Evolutionary conservation across 2,888 invertebrate genomes (phyloP), one percentile per base, ranked within the genome.

Genomic region (Bombylius major): DNA sequence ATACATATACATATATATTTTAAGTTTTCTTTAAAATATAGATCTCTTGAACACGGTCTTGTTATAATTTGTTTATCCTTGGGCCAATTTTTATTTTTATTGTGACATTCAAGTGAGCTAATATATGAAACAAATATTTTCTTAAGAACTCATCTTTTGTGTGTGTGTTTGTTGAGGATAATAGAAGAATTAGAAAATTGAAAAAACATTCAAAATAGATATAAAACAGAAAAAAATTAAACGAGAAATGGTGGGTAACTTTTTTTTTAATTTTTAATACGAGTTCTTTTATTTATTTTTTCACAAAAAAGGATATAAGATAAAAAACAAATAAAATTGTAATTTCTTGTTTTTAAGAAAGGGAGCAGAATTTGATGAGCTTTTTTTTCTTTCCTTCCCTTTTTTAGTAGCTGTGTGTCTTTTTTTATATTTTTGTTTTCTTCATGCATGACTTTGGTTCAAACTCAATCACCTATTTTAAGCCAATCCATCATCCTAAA

Each of bases 401-500:
- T 56, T 44, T 23, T 23, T 23, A 23, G 23, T 23, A 23, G 23
- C 23, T 23, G 23, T 23, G 23, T 23, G 23, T 23, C 23, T 23
- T 23, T 23, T 23, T 23, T 48, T 23, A 6, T 31, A 13, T 32
- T 6, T 13, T 23, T 23, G 14, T 13, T 23, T 32, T 34, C 47
- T 44, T 51, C 33, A 47, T 9, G 39, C 42, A 34, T 50, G 23
- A 42, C 49, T 50, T 50, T 23, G 50, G 56, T 52, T 60, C 61
- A 59, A 61, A 60, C 57, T 58, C 62, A 65, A 63, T 62, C 62
- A 62, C 61, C 62, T 63, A 61, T 60, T n/a, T 58, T 58, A 62
- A 60, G 61, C 57, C 63, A 61, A 64, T 64, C 63, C 63, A 64
- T 64, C 64, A 64, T 64, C 59, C 56, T 57, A 62, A 62, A 63